Percentiles rank a stretch among this genome's conserved stretches.
These are phyloP conservation scores for Sycon ciliatum DNA, from an alignment of 37 sponge, comb jelly and placozoan genomes.

Conservation along the genomic window DNA sequence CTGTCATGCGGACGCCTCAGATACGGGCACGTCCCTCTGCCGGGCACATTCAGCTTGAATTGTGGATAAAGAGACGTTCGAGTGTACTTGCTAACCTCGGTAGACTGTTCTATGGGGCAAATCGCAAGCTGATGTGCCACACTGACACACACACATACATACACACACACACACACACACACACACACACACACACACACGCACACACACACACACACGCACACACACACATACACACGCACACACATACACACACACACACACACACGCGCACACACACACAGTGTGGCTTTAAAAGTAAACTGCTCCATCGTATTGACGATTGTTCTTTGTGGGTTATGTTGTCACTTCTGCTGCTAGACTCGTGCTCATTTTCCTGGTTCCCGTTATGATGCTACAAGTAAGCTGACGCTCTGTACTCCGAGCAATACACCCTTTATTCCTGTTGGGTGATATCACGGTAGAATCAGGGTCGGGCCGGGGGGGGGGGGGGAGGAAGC, in stretches of 20 bases:
- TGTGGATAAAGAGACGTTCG: too few species aligned
- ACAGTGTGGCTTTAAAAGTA: background rate
- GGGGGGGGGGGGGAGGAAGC: too few species aligned
- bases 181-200: constrained; percentile 5
- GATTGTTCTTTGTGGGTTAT: background rate
- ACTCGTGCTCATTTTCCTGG: constrained; percentile 74
- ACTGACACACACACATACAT: background rate
- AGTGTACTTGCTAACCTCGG: too few species aligned
- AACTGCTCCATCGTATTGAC: background rate
- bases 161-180: constrained; percentile 5
- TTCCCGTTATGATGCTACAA: constrained; percentile 82
- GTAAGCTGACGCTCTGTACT: constrained; percentile 29
- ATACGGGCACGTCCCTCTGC: too few species aligned
- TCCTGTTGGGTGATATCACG: too few species aligned
- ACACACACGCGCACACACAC: background rate
- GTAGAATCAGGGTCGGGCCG: too few species aligned
- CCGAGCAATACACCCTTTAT: too few species aligned
- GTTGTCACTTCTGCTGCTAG: background rate
- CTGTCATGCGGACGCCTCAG: too few species aligned
- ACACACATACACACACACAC: constrained; percentile 1
- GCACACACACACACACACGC: background rate
- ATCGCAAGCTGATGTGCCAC: background rate
- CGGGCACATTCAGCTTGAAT: too few species aligned
- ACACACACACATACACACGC: background rate
- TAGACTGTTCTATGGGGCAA: background rate